Percentiles rank a stretch among this genome's conserved stretches.
Evolutionary conservation across 2,797 vertebrate species (phyloP).

Genomic region (Trematomus bernacchii): DNA sequence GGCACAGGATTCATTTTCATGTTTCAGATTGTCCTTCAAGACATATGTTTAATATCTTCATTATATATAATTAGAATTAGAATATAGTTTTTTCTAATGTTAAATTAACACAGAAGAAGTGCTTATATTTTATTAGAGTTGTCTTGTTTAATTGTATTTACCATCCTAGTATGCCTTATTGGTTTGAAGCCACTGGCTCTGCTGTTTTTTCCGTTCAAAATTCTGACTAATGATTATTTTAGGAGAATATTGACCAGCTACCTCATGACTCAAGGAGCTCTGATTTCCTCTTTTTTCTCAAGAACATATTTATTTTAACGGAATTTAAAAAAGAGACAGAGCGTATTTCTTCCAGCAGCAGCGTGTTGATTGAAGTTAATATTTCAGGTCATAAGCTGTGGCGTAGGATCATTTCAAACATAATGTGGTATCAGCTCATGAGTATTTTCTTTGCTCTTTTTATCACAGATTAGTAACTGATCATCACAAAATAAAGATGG

Average conservation of each 20-base stretch:
- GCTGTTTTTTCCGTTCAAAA: background rate
- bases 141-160: background rate
- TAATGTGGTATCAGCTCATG: background rate
- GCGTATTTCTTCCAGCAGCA: background rate
- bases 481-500: conserved; percentile 83
- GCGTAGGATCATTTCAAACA: background rate
- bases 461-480: conserved; percentile 52
- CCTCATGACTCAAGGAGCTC: background rate
- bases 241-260: conserved; percentile 14
- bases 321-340: background rate
- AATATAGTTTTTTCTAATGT: background rate
- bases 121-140: background rate
- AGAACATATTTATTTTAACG: background rate
- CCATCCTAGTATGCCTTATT: background rate
- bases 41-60: background rate
- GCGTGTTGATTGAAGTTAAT: conserved; percentile 51
- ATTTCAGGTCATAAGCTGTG: conserved; percentile 18
- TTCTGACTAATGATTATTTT: conserved; percentile 35
- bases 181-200: background rate
- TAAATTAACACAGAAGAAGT: background rate
- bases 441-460: conserved; percentile 17
- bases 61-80: background rate
- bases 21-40: background rate
- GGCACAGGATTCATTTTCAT: background rate
- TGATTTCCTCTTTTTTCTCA: conserved; percentile 10